phyloP scores from a whole-genome alignment of 1,140 invertebrate species.

The Melitaea cinxia region DNA sequence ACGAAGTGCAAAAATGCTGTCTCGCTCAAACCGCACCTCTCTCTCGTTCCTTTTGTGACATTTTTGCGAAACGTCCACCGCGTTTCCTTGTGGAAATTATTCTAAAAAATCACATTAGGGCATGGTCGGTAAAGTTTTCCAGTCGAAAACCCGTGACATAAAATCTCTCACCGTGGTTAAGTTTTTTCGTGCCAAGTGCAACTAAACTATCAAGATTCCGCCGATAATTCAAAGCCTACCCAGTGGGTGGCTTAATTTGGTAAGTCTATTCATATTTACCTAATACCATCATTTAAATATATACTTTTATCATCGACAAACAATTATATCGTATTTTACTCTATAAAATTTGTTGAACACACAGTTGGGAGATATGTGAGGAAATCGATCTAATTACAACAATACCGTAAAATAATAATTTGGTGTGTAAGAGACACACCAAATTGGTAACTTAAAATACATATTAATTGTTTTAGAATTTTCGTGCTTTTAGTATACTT shows the following conservation, averaged over 20 bases:
- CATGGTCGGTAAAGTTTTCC: conserved; percentile 76
- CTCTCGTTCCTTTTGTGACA: conserved; percentile 70
- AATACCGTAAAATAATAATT: background rate
- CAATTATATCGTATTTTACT: conserved; percentile 12
- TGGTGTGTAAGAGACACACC: background rate
- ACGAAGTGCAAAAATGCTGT: conserved; percentile 5
- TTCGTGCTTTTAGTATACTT: conserved; percentile 3
- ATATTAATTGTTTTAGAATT: conserved; percentile 9
- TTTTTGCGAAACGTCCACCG: conserved; percentile 67
- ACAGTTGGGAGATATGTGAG: conserved; percentile 10
- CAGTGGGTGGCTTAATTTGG: conserved; percentile 81
- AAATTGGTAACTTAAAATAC: background rate
- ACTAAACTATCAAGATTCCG: conserved; percentile 82
- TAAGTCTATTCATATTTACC: conserved; percentile 54
- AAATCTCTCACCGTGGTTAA: conserved; percentile 73
- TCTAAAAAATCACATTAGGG: conserved; percentile 72
- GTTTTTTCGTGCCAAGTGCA: conserved; percentile 81
- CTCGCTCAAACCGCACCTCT: conserved; percentile 22
- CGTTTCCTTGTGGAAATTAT: conserved; percentile 69
- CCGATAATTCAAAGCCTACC: conserved; percentile 81
- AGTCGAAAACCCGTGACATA: conserved; percentile 69
- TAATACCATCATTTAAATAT: conserved; percentile 10
- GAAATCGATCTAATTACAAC: conserved; percentile 14
- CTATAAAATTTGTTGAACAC: conserved; percentile 4
- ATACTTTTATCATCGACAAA: conserved; percentile 26